phyloP scores from a whole-genome alignment of 2,113 vertebrate species.

The Sardina pilchardus region DNA sequence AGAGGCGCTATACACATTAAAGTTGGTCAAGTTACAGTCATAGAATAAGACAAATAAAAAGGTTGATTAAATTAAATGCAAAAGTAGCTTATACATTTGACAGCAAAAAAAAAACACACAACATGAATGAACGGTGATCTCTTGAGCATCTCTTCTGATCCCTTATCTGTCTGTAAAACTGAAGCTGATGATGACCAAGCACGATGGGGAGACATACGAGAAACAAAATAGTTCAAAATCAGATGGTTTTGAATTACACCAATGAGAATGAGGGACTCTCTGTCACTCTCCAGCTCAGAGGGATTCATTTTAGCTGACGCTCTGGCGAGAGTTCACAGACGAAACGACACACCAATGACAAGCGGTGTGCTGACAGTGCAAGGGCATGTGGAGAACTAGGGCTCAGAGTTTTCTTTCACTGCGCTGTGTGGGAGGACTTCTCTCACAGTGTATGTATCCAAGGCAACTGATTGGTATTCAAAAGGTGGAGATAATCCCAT shows the following conservation, averaged over 20 bases:
- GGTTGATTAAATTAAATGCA: constrained; percentile 25
- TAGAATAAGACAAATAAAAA: not conserved
- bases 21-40: not conserved
- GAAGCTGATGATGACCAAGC: not conserved
- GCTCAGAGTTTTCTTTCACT: not conserved
- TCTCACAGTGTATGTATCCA: not conserved
- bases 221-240: not conserved
- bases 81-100: too few relatives aligned
- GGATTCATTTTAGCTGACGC: not conserved
- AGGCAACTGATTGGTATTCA: not conserved
- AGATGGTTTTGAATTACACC: not conserved
- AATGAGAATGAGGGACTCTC: not conserved
- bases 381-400: not conserved
- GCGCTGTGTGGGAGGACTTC: not conserved
- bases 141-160: too few relatives aligned
- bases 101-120: too few relatives aligned
- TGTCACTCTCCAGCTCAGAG: not conserved
- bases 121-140: not conserved
- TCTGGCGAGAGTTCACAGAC: not conserved
- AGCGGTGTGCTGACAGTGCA: not conserved
- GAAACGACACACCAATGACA: not conserved
- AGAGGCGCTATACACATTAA: not conserved
- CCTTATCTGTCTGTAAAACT: not conserved
- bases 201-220: not conserved
- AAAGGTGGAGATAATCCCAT: not conserved